A percentile compares a stretch with the other conserved stretches of the same genome.
Conservation (phyloP, 2,113 vertebrate species). For the Phalacrocorax pelagicus region DNA sequence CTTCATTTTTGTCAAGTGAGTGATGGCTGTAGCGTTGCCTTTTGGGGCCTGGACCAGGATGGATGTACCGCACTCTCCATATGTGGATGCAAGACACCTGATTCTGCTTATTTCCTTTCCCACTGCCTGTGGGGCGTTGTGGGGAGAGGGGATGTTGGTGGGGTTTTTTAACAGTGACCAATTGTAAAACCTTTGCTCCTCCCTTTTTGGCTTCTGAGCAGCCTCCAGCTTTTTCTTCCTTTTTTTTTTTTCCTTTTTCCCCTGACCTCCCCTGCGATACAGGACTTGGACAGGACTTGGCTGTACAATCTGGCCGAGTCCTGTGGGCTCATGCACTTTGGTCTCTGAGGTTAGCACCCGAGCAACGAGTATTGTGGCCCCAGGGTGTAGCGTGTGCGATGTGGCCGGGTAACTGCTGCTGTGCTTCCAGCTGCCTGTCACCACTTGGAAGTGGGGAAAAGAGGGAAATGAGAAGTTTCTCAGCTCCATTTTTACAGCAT, state of each 20-base stretch:
- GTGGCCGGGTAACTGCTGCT: background rate
- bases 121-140: background rate
- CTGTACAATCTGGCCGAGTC: background rate
- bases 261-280: accelerated
- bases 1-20: constrained; percentile 48
- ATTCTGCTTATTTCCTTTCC: background rate
- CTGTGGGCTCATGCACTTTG: background rate
- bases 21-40: background rate
- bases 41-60: background rate
- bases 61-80: background rate
- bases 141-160: background rate
- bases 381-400: too few species aligned
- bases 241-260: too few species aligned
- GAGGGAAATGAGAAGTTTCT: background rate
- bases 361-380: background rate
- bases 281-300: background rate
- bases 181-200: background rate
- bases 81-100: background rate
- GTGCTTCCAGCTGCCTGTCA: background rate
- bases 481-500: accelerated
- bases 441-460: accelerated
- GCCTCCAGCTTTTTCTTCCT: background rate
- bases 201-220: background rate
- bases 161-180: background rate
- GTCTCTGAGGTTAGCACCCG: background rate